Base-by-base conservation (phyloP, 2,113 vertebrate species). In the Varanus komodoensis region DNA sequence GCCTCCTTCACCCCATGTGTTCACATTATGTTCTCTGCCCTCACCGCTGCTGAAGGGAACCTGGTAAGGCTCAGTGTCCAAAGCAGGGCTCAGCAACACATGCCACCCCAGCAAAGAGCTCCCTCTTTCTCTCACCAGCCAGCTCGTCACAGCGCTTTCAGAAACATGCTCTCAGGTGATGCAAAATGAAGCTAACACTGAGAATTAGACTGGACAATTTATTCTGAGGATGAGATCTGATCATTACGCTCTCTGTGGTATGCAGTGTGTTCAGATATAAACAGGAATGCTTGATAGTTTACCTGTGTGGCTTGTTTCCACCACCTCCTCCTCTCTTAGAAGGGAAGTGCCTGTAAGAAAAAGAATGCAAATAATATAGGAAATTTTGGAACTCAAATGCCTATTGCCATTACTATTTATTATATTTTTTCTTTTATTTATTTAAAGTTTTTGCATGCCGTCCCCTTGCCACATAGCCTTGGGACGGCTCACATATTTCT, bases 321-420 rank as follows among this genome's bases (percentile, higher is more conserved):
- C 1, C 29, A 6, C 38, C 8, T 1, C 38, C 8, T 1, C 38
- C 71, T 83, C 48, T 77, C 82, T 19, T 50, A 64, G 71, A 29
- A 2, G 0, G 78, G 32, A 84, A 34, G 3, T 81, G 34, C 90
- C 90, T 82, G 57, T 8, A 69, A 89, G 5, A 32, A 71, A 44
- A 25, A 3, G 21, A 1, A 73, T 4, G 38, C 8, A 23, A 77
- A 14, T 4, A 0, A 11, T 0, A 1, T 0, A 0, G 0, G 8
- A 12, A 34, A 64, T 11, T 81, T 68, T 54, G n/a, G 0, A 9
- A 67, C 3, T 1, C 25, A 6, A 32, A 19, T n/a, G 11, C 12
- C 48, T 25, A 11, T 44, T 91, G 2, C 1, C 3, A n/a, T 32
- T n/a, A 32, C 8, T 84, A 12, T 27, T 44, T 44, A 44, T 44